Base-by-base conservation (phyloP, 2,888 invertebrate genomes). In the Cosmia trapezina region DNA sequence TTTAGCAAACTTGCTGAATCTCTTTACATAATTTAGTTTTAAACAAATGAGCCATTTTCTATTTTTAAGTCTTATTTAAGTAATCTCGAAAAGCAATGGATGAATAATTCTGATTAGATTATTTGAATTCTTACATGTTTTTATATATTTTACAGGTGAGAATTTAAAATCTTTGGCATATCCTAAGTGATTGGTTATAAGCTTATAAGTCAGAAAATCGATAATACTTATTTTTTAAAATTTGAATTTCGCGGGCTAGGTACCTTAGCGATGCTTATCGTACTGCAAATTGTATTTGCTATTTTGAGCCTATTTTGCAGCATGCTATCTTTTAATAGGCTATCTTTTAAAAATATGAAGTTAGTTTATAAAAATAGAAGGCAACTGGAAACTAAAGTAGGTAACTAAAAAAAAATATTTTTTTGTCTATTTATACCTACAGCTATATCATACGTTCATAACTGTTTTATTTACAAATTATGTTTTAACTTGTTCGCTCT, bases 21-120 rank as follows among this genome's bases (percentile, higher is more conserved):
- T 75, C 76, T 51, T 12, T 5, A 22, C n/a, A 22, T 49, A 43
- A 33, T 49, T 53, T 49, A 75, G 47, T 54, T 80, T n/a, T 64
- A 37, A 61, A 33, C 33, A 22, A 47, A 79, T 43, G 76, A 76
- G 76, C 76, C 76, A 76, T 76, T 76, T 74, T 41, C 1, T 81
- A 81, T 14, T n/a, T 53, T 37, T 76, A 76, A 81, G 81, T 54
- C 22, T 47, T 56, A 33, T 56, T 28, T 78, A 78, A 54, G 60
- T 49, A 51, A 61, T 79, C 60, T 75, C 61, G 17, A n/a, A 76
- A 78, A 79, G 73, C 28, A 78, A 57, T 69, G 3, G 6, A 51
- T 19, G 49, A 1, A 19, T 72, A 37, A 28, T 56, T 56, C 77
- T 77, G 54, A 49, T 77, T n/a, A 73, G 12, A 22, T 54, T 66